phyloP scores from a whole-genome alignment of 2,888 invertebrate genomes.

The Drosophila acutilabella region DNA sequence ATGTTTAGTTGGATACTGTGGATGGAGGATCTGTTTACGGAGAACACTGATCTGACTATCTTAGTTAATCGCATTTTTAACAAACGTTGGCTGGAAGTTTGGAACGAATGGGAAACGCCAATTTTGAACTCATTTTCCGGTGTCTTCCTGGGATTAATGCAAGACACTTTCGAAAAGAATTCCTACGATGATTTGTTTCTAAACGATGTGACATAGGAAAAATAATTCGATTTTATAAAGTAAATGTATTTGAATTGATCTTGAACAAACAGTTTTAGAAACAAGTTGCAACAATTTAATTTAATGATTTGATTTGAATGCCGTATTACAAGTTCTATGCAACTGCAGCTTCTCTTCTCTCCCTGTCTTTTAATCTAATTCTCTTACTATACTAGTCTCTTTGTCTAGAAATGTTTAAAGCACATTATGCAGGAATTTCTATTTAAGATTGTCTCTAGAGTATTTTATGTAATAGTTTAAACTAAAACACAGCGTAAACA shows the following conservation, averaged over 20 bases:
- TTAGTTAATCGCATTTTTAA: slow-evolving; percentile 56
- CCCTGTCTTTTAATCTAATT: background rate
- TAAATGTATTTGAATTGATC: no score
- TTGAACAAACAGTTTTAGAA: background rate
- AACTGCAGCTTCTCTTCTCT: background rate
- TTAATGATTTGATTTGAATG: background rate
- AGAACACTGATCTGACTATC: slow-evolving; percentile 56
- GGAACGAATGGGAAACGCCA: slow-evolving; percentile 56
- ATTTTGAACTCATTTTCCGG: slow-evolving; percentile 46
- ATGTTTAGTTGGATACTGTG: slow-evolving; percentile 53
- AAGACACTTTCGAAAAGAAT: slow-evolving; percentile 39
- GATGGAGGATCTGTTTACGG: slow-evolving; percentile 53
- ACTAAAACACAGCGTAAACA: no score
- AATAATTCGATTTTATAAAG: background rate
- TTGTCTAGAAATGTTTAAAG: background rate
- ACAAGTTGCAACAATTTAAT: background rate
- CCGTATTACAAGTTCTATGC: slow-evolving; percentile 1
- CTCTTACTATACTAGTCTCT: background rate
- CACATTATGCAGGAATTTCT: background rate
- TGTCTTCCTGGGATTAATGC: slow-evolving; percentile 42
- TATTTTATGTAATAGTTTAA: background rate
- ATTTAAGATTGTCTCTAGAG: background rate
- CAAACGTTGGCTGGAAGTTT: slow-evolving; percentile 56
- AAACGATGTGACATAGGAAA: background rate
- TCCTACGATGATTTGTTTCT: slow-evolving; percentile 67